Evolutionary conservation across 2,888 invertebrate species (phyloP).

Genomic region (Limenitis camilla): DNA sequence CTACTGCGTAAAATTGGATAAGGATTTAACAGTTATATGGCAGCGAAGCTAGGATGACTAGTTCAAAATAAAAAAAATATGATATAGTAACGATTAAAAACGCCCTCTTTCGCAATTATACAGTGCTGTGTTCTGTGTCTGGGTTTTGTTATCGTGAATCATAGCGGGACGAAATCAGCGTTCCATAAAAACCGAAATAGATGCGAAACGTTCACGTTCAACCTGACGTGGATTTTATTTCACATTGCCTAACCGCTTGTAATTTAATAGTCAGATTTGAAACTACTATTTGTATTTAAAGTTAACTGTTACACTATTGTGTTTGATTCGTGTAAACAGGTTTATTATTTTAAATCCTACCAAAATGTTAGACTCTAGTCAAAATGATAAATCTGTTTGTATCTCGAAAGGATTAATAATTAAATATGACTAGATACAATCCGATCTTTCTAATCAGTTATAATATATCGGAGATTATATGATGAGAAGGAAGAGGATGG

Average conservation of each 20-base stretch:
- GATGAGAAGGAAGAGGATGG: no score
- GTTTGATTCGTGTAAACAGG: background rate
- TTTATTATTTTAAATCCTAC: background rate
- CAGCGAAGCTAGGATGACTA: no score
- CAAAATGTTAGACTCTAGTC: background rate
- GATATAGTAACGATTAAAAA: no score
- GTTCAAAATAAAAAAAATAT: no score
- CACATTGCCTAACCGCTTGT: constrained; percentile 10
- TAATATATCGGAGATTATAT: no score
- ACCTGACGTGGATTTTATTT: constrained; percentile 25
- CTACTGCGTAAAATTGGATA: no score
- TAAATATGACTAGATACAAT: no score
- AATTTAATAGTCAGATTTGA: background rate
- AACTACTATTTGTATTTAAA: background rate
- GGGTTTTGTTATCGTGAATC: constrained; percentile 26
- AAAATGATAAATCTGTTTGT: no score
- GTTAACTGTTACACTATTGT: no score
- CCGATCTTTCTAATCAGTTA: no score
- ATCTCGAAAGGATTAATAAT: no score
- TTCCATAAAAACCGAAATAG: constrained; percentile 36
- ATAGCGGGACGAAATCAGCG: constrained; percentile 25
- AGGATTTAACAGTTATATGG: no score
- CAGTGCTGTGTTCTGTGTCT: constrained; percentile 8
- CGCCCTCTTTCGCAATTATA: background rate
- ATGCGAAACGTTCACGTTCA: constrained; percentile 25